A percentile compares a stretch with the other conserved stretches of the same genome.
Conservation (phyloP, 2,113 vertebrate genomes). For the Leptocoma aspasia region DNA sequence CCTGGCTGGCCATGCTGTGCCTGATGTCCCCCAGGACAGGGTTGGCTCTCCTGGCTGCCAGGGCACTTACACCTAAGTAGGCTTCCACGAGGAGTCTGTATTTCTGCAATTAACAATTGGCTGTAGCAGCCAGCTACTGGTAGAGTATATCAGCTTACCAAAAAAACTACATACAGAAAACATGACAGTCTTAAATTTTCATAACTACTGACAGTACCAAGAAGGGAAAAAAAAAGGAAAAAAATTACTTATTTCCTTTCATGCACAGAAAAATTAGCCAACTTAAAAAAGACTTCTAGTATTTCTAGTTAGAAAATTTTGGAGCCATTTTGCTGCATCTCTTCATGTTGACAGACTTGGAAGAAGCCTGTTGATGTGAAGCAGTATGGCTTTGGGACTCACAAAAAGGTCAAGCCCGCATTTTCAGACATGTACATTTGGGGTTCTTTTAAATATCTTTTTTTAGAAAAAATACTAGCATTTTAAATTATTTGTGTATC, state of each 20-base stretch:
- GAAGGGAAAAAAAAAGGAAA: rapidly evolving
- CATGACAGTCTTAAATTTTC: neutral
- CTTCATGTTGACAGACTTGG: neutral
- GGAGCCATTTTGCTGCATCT: neutral
- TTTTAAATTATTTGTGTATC: neutral
- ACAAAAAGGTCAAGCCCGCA: neutral
- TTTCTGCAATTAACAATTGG: neutral
- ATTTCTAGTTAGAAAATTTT: neutral
- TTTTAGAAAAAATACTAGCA: neutral
- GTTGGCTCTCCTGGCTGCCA: neutral
- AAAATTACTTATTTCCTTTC: neutral
- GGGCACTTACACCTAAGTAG: neutral
- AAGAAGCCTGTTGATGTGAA: neutral
- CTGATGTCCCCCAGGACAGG: neutral
- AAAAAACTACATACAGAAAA: neutral
- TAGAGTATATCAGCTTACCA: neutral
- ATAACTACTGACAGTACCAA: neutral
- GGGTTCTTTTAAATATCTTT: neutral
- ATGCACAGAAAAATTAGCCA: neutral
- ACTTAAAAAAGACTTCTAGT: neutral
- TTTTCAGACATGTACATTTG: neutral
- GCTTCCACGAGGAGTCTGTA: neutral
- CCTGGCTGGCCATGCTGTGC: rapidly evolving
- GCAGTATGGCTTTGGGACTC: neutral
- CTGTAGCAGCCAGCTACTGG: neutral